Percentiles rank a stretch among this genome's conserved stretches.
Conservation (phyloP, 2,888 invertebrate genomes). For the Actias luna region DNA sequence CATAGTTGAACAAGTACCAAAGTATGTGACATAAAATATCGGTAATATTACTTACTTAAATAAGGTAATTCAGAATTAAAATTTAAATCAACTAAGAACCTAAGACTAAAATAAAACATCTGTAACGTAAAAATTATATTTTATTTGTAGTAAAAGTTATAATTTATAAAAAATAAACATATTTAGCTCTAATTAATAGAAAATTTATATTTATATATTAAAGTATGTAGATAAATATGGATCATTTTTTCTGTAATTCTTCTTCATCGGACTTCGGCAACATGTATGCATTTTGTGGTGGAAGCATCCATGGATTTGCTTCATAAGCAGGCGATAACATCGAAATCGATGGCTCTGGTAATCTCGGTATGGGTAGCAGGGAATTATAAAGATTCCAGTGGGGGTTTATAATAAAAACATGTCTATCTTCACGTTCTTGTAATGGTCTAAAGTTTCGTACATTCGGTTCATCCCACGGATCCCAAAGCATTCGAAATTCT, state of each 20-base stretch:
- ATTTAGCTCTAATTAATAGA: too few relatives aligned
- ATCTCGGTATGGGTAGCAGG: constrained; percentile 64
- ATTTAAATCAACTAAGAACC: too few relatives aligned
- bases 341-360: constrained; percentile 62
- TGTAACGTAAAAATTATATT: too few relatives aligned
- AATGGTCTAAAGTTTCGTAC: constrained; percentile 77
- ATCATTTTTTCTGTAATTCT: background rate
- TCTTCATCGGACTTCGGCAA: constrained; percentile 36
- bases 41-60: too few relatives aligned
- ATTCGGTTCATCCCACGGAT: constrained; percentile 76
- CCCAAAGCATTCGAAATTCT: constrained; percentile 77
- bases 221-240: background rate
- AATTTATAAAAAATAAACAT: background rate
- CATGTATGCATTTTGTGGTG: constrained; percentile 60
- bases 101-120: too few relatives aligned
- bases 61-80: too few relatives aligned
- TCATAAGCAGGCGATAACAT: constrained; percentile 57
- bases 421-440: constrained; percentile 63
- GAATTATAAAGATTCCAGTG: constrained; percentile 77
- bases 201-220: background rate
- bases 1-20: too few relatives aligned
- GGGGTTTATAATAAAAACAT: constrained; percentile 79
- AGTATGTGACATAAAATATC: too few relatives aligned
- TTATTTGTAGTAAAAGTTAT: too few relatives aligned
- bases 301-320: constrained; percentile 55